Evolutionary conservation across 2,888 invertebrate species (phyloP).

Genomic region (Beris morrisii): DNA sequence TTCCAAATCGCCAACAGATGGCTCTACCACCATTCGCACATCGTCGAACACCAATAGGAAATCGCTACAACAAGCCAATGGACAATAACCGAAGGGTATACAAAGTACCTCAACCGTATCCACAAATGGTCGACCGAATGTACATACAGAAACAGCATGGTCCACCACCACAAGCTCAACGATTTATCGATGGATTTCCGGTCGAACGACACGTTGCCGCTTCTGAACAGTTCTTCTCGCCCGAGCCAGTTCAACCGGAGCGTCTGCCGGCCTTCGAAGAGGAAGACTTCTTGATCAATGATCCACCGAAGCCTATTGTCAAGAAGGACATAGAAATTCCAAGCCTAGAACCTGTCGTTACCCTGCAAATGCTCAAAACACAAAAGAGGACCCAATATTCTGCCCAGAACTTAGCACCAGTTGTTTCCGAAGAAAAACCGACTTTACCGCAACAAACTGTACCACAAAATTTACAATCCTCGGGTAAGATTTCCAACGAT

Average conservation of each 20-base stretch:
- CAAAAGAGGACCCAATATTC: slow-evolving; percentile 49
- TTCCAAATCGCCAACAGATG: slow-evolving; percentile 42
- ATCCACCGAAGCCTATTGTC: slow-evolving; percentile 57
- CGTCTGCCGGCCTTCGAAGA: slow-evolving; percentile 50
- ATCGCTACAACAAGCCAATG: slow-evolving; percentile 21
- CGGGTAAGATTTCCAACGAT: slow-evolving; percentile 1
- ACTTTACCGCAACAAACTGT: slow-evolving; percentile 5
- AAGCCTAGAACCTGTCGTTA: slow-evolving; percentile 62
- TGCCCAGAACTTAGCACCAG: neutral
- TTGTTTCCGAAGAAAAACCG: slow-evolving; percentile 37
- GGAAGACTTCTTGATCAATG: slow-evolving; percentile 53
- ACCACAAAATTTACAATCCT: slow-evolving; percentile 9
- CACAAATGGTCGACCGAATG: slow-evolving; percentile 45
- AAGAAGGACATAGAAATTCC: slow-evolving; percentile 47
- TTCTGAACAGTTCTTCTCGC: slow-evolving; percentile 36
- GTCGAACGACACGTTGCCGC: slow-evolving; percentile 46
- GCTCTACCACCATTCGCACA: slow-evolving; percentile 51
- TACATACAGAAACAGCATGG: slow-evolving; percentile 44
- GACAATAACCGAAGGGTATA: slow-evolving; percentile 50
- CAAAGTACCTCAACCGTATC: slow-evolving; percentile 43
- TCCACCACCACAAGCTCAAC: slow-evolving; percentile 41
- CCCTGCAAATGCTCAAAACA: slow-evolving; percentile 70
- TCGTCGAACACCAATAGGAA: slow-evolving; percentile 44
- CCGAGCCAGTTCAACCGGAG: slow-evolving; percentile 39
- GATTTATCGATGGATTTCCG: slow-evolving; percentile 44